phyloP scores from a whole-genome alignment of 2,888 invertebrate species.

The Yponomeuta sedellus region DNA sequence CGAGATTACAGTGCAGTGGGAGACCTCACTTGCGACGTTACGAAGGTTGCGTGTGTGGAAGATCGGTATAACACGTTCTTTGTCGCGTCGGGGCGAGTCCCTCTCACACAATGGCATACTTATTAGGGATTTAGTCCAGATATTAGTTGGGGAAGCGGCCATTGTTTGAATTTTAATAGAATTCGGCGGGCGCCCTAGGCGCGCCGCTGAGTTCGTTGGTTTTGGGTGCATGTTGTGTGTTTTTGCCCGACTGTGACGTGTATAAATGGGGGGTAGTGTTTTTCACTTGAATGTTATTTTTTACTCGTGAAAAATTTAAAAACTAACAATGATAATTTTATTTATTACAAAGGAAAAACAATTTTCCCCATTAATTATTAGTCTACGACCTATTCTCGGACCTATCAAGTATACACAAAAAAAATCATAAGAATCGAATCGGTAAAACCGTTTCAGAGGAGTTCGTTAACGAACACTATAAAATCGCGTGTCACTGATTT shows the following conservation, averaged over 20 bases:
- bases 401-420: too few relatives aligned
- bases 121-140: conserved; percentile 77
- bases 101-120: conserved; percentile 77
- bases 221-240: not conserved
- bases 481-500: too few relatives aligned
- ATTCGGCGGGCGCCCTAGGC: conserved; percentile 64
- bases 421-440: too few relatives aligned
- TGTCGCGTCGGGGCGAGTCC: conserved; percentile 69
- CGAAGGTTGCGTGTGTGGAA: conserved; percentile 30
- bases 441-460: too few relatives aligned
- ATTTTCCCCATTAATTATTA: too few relatives aligned
- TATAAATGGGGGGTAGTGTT: too few relatives aligned
- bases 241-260: not conserved
- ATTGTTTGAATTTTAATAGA: conserved; percentile 76
- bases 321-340: too few relatives aligned
- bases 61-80: conserved; percentile 76
- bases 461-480: too few relatives aligned
- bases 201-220: conserved; percentile 32
- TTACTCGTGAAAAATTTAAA: too few relatives aligned
- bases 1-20: not conserved
- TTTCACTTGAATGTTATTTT: too few relatives aligned
- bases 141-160: conserved; percentile 74
- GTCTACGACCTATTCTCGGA: too few relatives aligned
- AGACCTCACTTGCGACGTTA: conserved; percentile 20
- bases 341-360: too few relatives aligned